Conservation (phyloP, 2,797 vertebrate species). For the Amblyraja radiata region DNA sequence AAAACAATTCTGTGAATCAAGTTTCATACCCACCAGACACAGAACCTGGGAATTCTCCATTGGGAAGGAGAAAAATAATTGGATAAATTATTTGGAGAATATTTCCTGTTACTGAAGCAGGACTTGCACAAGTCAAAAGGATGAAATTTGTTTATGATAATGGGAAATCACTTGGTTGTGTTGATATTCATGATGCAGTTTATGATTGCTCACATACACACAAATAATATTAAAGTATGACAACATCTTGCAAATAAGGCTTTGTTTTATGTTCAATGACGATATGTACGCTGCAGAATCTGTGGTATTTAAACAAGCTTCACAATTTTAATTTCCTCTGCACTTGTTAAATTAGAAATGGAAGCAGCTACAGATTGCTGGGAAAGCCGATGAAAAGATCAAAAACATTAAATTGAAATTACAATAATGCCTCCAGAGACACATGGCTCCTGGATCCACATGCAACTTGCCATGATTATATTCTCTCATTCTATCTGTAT, state of each 20-base stretch:
- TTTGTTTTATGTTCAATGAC: not conserved
- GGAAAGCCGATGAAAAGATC: constrained; percentile 67
- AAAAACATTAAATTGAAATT: constrained; percentile 69
- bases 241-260: not conserved
- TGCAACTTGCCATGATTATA: constrained; percentile 42
- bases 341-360: constrained; percentile 63
- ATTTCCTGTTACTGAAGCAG: not conserved
- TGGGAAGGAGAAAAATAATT: not conserved
- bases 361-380: constrained; percentile 66
- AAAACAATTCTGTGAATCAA: not conserved
- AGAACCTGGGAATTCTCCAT: not conserved
- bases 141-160: not conserved
- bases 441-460: constrained; percentile 43
- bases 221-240: not conserved
- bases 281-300: not conserved
- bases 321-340: constrained; percentile 56
- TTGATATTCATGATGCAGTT: not conserved
- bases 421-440: constrained; percentile 62
- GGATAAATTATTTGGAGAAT: not conserved
- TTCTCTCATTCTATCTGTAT: constrained; percentile 39
- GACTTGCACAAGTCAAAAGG: not conserved
- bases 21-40: not conserved
- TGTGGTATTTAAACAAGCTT: not conserved
- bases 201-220: not conserved
- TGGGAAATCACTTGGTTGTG: not conserved